phyloP scores from a whole-genome alignment of 2,888 invertebrate genomes.

The Synanthedon andrenaeformis region DNA sequence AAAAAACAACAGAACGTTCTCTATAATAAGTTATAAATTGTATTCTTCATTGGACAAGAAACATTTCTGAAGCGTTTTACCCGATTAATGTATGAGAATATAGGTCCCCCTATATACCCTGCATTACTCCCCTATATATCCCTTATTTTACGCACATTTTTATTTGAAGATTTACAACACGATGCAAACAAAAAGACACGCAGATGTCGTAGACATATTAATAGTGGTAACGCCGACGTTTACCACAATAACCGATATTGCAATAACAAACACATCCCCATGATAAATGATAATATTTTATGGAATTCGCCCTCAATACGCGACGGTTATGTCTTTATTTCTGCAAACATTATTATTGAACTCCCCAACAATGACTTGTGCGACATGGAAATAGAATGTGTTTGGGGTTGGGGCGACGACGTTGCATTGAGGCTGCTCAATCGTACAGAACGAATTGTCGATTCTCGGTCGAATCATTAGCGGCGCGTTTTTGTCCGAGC shows the following conservation, averaged over 20 bases:
- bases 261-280: slow-evolving; percentile 58
- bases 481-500: slow-evolving; percentile 37
- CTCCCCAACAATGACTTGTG: not conserved
- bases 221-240: slow-evolving; percentile 59
- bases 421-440: slow-evolving; percentile 62
- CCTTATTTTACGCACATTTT: slow-evolving; percentile 20
- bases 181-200: slow-evolving; percentile 14
- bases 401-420: slow-evolving; percentile 45
- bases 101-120: not conserved
- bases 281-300: slow-evolving; percentile 68
- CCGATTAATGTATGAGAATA: too few relatives aligned
- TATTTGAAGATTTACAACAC: slow-evolving; percentile 24
- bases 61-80: too few relatives aligned
- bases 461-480: slow-evolving; percentile 55
- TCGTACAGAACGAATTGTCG: slow-evolving; percentile 67
- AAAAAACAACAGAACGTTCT: too few relatives aligned
- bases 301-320: slow-evolving; percentile 55
- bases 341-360: slow-evolving; percentile 22
- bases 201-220: slow-evolving; percentile 56
- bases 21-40: too few relatives aligned
- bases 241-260: slow-evolving; percentile 58
- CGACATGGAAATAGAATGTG: not conserved
- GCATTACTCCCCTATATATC: not conserved
- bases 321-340: slow-evolving; percentile 58
- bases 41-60: too few relatives aligned